Conservation (phyloP, 2,888 invertebrate genomes). For the Ectropis crepuscularia region DNA sequence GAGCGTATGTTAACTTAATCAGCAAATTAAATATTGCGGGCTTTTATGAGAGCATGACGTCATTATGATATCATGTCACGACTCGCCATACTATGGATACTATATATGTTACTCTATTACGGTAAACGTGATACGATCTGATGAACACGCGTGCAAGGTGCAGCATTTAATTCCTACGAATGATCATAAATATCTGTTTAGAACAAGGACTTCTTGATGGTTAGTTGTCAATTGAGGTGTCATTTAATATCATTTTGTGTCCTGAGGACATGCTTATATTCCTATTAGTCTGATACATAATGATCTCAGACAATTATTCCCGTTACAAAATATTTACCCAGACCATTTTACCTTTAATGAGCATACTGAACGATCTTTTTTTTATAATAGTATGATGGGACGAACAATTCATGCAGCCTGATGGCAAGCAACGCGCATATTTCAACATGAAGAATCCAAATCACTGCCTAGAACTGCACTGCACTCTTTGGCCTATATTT, state of each 20-base stretch:
- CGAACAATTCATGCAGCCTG: too few species aligned
- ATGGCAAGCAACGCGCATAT: too few species aligned
- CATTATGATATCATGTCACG: conserved; percentile 25
- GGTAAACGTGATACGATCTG: conserved; percentile 23
- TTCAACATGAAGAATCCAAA: too few species aligned
- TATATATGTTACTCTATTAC: conserved; percentile 9
- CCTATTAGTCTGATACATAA: too few species aligned
- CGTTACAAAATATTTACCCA: too few species aligned
- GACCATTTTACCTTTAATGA: too few species aligned
- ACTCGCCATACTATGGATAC: neutral
- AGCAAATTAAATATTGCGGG: conserved; percentile 23
- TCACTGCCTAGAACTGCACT: too few species aligned
- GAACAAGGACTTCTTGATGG: conserved; percentile 22
- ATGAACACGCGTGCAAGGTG: conserved; percentile 27
- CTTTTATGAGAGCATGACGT: conserved; percentile 20
- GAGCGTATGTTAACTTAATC: conserved; percentile 16
- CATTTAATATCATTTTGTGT: conserved; percentile 13
- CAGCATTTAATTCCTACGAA: conserved; percentile 19
- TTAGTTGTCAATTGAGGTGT: conserved; percentile 8
- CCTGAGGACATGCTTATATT: too few species aligned
- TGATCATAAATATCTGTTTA: conserved; percentile 18
- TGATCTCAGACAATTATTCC: too few species aligned
- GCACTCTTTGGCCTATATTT: too few species aligned
- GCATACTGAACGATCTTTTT: too few species aligned
- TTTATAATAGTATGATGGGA: too few species aligned